A percentile compares a stretch with the other conserved stretches of the same genome.
phyloP scores from a whole-genome alignment of 2,797 vertebrate species.

The Melanotaenia trifasciata region DNA sequence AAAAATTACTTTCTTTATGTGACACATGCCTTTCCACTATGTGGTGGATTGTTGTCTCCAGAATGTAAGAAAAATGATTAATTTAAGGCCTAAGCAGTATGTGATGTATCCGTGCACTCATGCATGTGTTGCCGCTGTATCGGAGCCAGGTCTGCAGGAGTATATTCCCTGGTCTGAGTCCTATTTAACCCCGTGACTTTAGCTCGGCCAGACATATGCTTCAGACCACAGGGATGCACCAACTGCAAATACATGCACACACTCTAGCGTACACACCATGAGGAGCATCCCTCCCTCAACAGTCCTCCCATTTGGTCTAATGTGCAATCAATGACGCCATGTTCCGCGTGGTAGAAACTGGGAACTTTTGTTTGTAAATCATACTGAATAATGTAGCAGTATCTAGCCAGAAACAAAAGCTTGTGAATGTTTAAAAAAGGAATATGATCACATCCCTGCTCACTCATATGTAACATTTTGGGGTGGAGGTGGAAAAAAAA shows the following conservation, averaged over 20 bases:
- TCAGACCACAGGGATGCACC: conserved; percentile 44
- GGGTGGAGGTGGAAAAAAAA: no score
- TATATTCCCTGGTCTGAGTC: conserved; percentile 67
- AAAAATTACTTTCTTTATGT: no score
- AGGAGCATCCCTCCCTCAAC: conserved; percentile 22
- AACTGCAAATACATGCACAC: conserved; percentile 27
- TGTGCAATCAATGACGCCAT: conserved; percentile 7
- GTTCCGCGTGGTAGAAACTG: background rate
- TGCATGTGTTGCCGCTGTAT: conserved; percentile 51
- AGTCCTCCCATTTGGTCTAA: conserved; percentile 10
- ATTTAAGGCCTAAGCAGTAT: conserved; percentile 11
- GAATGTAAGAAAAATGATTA: background rate
- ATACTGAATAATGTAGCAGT: background rate
- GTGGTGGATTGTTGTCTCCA: background rate
- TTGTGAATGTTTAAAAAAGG: no score
- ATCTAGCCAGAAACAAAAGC: no score
- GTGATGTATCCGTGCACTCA: conserved; percentile 25
- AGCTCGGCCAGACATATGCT: conserved; percentile 67
- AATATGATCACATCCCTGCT: no score
- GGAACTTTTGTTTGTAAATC: background rate
- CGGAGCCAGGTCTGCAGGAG: conserved; percentile 66
- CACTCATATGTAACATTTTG: no score
- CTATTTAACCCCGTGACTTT: conserved; percentile 74
- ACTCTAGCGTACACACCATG: conserved; percentile 4
- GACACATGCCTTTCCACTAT: no score